These are phyloP conservation scores for Drosophila picticornis DNA, from an alignment of 2,888 invertebrate species.

Conservation along the genomic window DNA sequence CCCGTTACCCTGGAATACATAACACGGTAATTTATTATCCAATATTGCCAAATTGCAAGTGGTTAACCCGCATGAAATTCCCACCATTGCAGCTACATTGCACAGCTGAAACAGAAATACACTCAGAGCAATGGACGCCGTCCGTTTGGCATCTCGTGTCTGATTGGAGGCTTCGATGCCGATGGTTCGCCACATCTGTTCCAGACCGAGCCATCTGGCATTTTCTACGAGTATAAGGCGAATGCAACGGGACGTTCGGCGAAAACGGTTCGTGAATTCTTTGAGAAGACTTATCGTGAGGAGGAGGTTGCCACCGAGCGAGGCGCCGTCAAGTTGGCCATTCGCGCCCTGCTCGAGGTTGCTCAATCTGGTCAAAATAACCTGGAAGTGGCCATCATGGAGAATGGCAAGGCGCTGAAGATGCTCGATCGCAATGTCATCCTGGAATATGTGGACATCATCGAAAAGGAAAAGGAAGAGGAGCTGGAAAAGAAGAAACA, in stretches of 20 bases:
- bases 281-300: constrained; percentile 97
- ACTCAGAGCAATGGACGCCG: constrained; percentile 99
- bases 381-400: constrained; percentile 99
- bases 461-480: constrained; percentile 99
- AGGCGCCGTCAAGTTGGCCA: constrained; percentile 97
- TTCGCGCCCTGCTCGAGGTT: constrained; percentile 97
- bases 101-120: constrained; percentile 96
- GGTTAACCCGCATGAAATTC: not conserved
- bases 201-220: constrained; percentile 99
- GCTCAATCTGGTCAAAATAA: constrained; percentile 99
- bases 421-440: constrained; percentile 97
- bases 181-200: constrained; percentile 98
- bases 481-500: constrained; percentile 99
- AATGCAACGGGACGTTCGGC: constrained; percentile 99
- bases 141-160: constrained; percentile 99
- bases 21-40: constrained; percentile 86
- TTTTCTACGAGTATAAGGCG: constrained; percentile 99
- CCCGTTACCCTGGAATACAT: constrained; percentile 99
- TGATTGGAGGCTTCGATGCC: constrained; percentile 98
- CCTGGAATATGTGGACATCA: constrained; percentile 96
- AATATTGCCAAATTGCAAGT: not conserved
- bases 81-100: constrained; percentile 87
- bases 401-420: constrained; percentile 89
- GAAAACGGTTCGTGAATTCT: constrained; percentile 98
- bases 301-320: constrained; percentile 93